These are phyloP conservation scores for Epirrhoe alternata DNA, from an alignment of 2,888 invertebrate genomes.

Conservation along the genomic window DNA sequence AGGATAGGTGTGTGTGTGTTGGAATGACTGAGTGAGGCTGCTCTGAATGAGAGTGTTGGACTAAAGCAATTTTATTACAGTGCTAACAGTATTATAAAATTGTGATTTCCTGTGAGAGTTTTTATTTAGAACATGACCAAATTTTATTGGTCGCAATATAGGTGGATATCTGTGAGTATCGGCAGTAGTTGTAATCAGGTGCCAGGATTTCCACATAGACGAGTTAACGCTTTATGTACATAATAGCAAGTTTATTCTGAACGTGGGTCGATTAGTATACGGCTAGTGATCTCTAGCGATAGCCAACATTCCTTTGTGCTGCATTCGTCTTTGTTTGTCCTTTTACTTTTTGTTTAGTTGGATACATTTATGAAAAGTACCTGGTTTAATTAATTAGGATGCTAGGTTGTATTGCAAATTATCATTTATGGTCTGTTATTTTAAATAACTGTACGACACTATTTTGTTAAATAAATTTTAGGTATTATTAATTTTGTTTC, in stretches of 20 bases:
- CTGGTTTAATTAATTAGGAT: conserved; percentile 85
- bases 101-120: conserved; percentile 54
- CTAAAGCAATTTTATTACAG: conserved; percentile 57
- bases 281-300: conserved; percentile 56
- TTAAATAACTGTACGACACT: conserved; percentile 84
- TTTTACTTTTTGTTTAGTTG: conserved; percentile 71
- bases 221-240: conserved; percentile 32
- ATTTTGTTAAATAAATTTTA: conserved; percentile 85
- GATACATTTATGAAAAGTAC: conserved; percentile 83
- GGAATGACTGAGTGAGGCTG: conserved; percentile 34
- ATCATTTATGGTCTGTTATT: conserved; percentile 84
- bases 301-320: conserved; percentile 84
- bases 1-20: conserved; percentile 27
- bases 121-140: conserved; percentile 45
- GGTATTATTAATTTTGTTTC: conserved; percentile 70
- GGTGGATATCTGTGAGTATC: conserved; percentile 29
- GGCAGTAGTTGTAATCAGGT: conserved; percentile 25
- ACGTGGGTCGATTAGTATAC: conserved; percentile 29
- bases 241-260: conserved; percentile 26
- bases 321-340: conserved; percentile 77
- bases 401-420: conserved; percentile 84
- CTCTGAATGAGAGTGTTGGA: conserved; percentile 42
- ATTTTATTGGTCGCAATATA: conserved; percentile 38
- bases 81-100: conserved; percentile 72
- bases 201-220: conserved; percentile 26